These are phyloP conservation scores for Pentalonia nigronervosa DNA, from an alignment of 1,140 invertebrate genomes.

Conservation along the genomic window DNA sequence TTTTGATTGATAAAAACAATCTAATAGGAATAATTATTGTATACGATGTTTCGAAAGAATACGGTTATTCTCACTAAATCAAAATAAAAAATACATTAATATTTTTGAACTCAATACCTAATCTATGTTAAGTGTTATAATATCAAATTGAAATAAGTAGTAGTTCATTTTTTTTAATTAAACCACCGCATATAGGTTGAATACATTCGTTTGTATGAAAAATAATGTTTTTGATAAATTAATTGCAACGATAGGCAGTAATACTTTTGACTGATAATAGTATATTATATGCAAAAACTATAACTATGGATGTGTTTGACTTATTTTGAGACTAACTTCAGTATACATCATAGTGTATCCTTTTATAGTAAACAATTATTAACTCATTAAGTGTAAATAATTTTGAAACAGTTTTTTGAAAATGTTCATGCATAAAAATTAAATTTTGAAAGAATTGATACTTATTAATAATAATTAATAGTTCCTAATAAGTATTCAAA, in stretches of 20 bases:
- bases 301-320: not conserved
- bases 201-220: not conserved
- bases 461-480: not conserved
- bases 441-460: not conserved
- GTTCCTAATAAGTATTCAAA: not conserved
- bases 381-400: too few species aligned
- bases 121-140: not conserved
- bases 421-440: too few species aligned
- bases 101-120: not conserved
- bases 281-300: not conserved
- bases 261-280: not conserved
- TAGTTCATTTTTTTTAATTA: not conserved
- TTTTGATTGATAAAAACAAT: not conserved
- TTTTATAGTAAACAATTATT: not conserved
- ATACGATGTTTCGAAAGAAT: not conserved
- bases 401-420: too few species aligned
- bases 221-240: not conserved
- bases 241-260: not conserved
- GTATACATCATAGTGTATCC: not conserved
- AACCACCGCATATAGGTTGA: not conserved
- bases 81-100: not conserved
- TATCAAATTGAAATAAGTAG: not conserved
- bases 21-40: not conserved
- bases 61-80: not conserved
- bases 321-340: not conserved